Conservation (phyloP, 2,113 vertebrate species). For the Prinia subflava region DNA sequence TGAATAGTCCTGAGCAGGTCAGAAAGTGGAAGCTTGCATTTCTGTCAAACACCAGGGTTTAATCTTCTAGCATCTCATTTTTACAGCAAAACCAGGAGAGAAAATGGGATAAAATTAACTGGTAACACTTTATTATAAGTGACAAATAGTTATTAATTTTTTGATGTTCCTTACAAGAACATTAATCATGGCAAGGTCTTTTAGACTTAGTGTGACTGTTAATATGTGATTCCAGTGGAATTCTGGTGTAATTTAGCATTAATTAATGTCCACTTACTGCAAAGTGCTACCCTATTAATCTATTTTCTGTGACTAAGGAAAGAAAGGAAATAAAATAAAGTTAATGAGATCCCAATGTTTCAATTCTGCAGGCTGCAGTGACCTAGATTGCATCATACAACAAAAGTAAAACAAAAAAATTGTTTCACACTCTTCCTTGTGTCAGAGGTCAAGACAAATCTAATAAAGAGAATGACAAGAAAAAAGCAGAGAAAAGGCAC, state of each 20-base stretch:
- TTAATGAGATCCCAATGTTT: conserved; percentile 8
- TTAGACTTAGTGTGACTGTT: conserved; percentile 45
- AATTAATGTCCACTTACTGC: conserved; percentile 69
- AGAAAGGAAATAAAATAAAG: conserved; percentile 6
- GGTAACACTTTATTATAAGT: conserved; percentile 58
- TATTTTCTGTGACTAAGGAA: conserved; percentile 44
- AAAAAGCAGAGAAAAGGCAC: neutral
- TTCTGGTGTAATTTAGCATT: conserved; percentile 66
- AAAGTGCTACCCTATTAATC: conserved; percentile 67
- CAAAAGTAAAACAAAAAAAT: neutral
- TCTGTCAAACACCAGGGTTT: conserved; percentile 26
- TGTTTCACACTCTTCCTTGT: neutral
- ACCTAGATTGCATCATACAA: conserved; percentile 1
- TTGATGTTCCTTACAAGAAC: conserved; percentile 63
- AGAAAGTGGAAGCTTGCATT: neutral
- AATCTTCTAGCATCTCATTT: conserved; percentile 34
- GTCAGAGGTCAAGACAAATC: neutral
- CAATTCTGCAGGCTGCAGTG: neutral
- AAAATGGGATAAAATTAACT: conserved; percentile 70
- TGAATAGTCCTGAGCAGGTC: conserved; percentile 27
- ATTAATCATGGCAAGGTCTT: conserved; percentile 69
- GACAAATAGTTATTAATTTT: conserved; percentile 73
- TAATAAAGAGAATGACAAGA: neutral
- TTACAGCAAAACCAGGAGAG: conserved; percentile 36
- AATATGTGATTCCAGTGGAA: conserved; percentile 43